Evolutionary conservation across 2,888 invertebrate species (phyloP).

Genomic region (Temnothorax ravouxi): DNA sequence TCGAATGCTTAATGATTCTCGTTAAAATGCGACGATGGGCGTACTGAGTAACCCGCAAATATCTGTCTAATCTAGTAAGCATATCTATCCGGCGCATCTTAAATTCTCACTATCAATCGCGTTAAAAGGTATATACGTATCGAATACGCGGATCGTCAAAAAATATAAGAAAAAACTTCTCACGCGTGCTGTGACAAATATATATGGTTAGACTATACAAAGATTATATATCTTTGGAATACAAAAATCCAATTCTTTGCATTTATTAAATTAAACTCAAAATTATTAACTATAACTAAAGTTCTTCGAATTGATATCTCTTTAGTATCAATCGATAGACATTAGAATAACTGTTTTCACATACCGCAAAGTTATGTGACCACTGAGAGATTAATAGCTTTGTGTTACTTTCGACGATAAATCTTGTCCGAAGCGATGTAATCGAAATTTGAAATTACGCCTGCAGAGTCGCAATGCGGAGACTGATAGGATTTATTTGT

Average conservation of each 20-base stretch:
- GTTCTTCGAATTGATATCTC: constrained; percentile 1
- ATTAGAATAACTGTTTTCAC: not conserved
- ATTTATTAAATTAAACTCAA: not conserved
- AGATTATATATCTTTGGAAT: not conserved
- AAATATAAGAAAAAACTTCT: not conserved
- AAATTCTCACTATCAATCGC: not conserved
- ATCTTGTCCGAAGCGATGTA: not conserved
- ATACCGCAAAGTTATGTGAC: constrained; percentile 16
- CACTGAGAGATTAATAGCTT: constrained; percentile 18
- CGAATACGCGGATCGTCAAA: not conserved
- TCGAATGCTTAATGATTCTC: constrained; percentile 58
- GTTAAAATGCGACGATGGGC: constrained; percentile 41
- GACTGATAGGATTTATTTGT: constrained; percentile 27
- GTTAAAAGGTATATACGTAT: not conserved
- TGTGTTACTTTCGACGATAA: constrained; percentile 16
- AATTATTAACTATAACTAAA: not conserved
- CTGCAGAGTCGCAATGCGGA: not conserved
- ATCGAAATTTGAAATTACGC: constrained; percentile 15
- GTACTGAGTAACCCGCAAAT: constrained; percentile 25
- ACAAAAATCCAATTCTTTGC: not conserved
- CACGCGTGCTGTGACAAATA: too few species aligned
- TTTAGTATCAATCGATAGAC: not conserved
- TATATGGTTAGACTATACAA: not conserved
- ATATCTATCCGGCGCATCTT: not conserved
- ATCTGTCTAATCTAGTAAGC: not conserved